Evolutionary conservation across 2,888 invertebrate species (phyloP), one percentile per base, ranked within the genome.

Genomic region (Prosapia bicincta): DNA sequence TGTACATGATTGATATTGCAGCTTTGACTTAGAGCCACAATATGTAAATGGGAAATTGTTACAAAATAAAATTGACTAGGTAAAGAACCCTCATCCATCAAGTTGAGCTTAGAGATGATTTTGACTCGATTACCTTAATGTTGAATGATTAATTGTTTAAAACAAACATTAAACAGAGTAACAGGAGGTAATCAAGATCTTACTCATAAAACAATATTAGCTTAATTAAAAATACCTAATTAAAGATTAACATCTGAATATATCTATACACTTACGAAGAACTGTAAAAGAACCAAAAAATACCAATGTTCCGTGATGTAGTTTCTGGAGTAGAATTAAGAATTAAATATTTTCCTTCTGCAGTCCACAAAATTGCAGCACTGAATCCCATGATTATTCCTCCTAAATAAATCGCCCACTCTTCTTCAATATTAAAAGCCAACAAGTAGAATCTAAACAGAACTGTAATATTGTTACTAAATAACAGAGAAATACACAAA

Each of bases 231-330:
- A n/a, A n/a, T n/a, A n/a, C n/a, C n/a, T n/a, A n/a, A n/a, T n/a
- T n/a, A n/a, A n/a, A n/a, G n/a, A 28, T 13, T 20, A 54, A 54
- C 20, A 20, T 1, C 13, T 54, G 20, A 54, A 13, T 54, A 20
- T 54, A 30, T 43, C n/a, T 23, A 68, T 43, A 67, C 26, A 79
- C 79, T 79, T 76, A 79, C 80, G 80, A 79, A n/a, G 77, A 78
- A 20, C 77, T 74, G 69, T 78, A 79, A 32, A 79, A 76, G 23
- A 78, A 78, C 80, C 80, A 80, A 71, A 80, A 80, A 30, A 80
- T 74, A 23, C 79, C 78, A 38, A 79, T 74, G 69, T 80, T 79
- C 15, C 78, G 76, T 13, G 80, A 74, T 32, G 78, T 74, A 3
- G 79, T 79, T 3, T 76, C 65, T 25, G 75, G 68, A 38, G 76